Evolutionary conservation across 2,113 vertebrate species (phyloP).

Genomic region (Psilopsiagon aymara): DNA sequence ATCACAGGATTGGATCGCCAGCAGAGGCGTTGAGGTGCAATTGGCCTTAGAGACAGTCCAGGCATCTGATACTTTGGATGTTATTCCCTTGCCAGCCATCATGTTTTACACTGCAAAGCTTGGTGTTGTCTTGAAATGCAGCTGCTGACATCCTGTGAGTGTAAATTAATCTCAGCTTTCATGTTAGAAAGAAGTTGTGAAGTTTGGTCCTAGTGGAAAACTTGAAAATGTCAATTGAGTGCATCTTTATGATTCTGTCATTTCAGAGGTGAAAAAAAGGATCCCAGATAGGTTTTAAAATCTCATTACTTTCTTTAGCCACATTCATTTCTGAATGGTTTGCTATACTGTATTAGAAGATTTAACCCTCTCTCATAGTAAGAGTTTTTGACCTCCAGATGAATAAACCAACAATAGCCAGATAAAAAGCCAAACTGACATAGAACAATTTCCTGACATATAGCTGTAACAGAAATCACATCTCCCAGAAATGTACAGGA

Average conservation of each 20-base stretch:
- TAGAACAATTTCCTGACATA: neutral
- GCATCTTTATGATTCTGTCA: neutral
- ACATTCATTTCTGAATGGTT: neutral
- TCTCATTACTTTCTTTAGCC: neutral
- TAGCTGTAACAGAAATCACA: neutral
- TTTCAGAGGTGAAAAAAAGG: neutral
- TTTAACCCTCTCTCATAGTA: neutral
- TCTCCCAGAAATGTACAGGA: neutral
- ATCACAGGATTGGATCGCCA: neutral
- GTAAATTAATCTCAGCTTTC: neutral
- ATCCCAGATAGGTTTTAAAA: neutral
- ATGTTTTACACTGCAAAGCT: neutral
- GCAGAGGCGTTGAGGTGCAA: neutral
- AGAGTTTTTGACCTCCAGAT: neutral
- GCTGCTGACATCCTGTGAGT: neutral
- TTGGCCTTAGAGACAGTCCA: neutral
- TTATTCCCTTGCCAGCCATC: neutral
- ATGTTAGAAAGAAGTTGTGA: neutral
- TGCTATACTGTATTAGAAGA: neutral
- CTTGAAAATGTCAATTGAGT: neutral
- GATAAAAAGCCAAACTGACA: slow-evolving; percentile 3
- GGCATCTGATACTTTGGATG: neutral
- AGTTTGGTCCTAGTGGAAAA: neutral
- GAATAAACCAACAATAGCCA: neutral
- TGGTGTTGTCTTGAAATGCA: neutral